These are phyloP conservation scores for Bufo bufo DNA, from an alignment of 2,113 vertebrate species.

Conservation along the genomic window DNA sequence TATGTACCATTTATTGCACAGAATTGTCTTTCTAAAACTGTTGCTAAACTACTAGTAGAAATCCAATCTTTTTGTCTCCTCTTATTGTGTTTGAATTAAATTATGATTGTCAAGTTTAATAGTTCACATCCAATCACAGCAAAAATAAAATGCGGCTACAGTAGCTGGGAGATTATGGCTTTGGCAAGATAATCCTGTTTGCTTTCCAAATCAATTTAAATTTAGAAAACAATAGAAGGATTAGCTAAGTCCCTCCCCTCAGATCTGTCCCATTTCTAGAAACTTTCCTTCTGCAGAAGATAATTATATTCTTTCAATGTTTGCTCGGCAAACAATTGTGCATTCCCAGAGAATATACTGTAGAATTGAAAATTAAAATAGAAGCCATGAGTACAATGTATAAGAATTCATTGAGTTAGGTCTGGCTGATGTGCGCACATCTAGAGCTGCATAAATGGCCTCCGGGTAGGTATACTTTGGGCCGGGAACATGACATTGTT, in stretches of 20 bases:
- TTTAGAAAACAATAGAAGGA: slow-evolving; percentile 44
- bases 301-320: not conserved
- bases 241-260: not conserved
- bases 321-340: not conserved
- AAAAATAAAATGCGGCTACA: slow-evolving; percentile 25
- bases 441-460: slow-evolving; percentile 8
- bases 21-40: slow-evolving; percentile 4
- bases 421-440: slow-evolving; percentile 11
- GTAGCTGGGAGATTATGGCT: slow-evolving; percentile 34
- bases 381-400: not conserved
- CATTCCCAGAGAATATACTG: not conserved
- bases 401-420: not conserved
- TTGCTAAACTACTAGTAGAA: not conserved
- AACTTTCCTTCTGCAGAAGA: slow-evolving; percentile 6
- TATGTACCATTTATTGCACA: not conserved
- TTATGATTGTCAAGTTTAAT: slow-evolving; percentile 28
- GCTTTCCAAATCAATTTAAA: slow-evolving; percentile 40
- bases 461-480: not conserved
- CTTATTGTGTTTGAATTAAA: slow-evolving; percentile 7
- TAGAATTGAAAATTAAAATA: not conserved
- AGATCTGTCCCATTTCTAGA: slow-evolving; percentile 32
- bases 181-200: slow-evolving; percentile 38
- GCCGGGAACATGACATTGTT: slow-evolving; percentile 26
- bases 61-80: not conserved
- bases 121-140: slow-evolving; percentile 36